These are phyloP conservation scores for Cariama cristata DNA, from an alignment of 2,113 vertebrate species.

Conservation along the genomic window DNA sequence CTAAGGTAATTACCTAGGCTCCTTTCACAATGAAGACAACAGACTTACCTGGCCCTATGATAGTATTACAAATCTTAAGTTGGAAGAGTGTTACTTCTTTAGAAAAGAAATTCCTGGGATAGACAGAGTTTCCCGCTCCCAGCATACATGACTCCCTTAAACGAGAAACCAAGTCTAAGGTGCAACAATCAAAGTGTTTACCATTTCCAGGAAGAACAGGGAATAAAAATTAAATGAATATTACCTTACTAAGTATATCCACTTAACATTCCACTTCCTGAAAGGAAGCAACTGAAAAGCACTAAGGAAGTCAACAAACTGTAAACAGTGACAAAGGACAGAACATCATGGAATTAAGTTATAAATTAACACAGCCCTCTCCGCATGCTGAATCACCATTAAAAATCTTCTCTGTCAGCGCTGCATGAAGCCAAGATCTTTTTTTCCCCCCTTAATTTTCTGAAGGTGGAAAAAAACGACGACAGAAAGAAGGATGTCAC, in stretches of 20 bases:
- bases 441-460: background rate
- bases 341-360: background rate
- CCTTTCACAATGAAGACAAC: background rate
- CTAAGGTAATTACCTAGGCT: background rate
- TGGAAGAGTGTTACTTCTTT: background rate
- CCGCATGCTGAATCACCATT: background rate
- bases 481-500: background rate
- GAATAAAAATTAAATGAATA: background rate
- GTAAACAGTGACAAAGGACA: slow-evolving; percentile 41
- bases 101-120: background rate
- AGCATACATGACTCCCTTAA: background rate
- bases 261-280: background rate
- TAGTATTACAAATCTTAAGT: background rate
- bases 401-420: background rate
- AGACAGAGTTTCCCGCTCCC: background rate
- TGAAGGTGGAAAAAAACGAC: background rate
- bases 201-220: background rate
- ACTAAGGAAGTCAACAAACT: slow-evolving; percentile 53
- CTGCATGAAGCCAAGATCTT: background rate
- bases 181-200: background rate
- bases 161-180: background rate
- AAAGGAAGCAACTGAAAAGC: slow-evolving; percentile 7
- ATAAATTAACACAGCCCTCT: background rate
- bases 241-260: background rate
- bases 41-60: background rate